Evolutionary conservation across 2,113 vertebrate genomes (phyloP).

Genomic region (Rhombomys opimus): DNA sequence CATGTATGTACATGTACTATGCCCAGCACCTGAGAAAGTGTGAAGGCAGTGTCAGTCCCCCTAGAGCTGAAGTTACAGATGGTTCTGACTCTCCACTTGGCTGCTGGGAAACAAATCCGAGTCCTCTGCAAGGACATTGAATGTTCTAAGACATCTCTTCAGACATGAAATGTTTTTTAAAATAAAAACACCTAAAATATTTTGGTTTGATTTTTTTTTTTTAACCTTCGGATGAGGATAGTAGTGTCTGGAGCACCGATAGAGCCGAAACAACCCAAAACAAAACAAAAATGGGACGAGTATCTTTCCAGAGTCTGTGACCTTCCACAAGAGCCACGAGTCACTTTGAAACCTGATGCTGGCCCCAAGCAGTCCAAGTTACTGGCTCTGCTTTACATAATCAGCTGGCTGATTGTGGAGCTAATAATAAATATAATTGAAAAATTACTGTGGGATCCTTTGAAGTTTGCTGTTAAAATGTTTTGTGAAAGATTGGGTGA

Average conservation of each 20-base stretch:
- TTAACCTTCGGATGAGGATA: constrained; percentile 9
- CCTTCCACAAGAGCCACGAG: constrained; percentile 57
- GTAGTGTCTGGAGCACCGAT: not conserved
- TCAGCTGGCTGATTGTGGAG: constrained; percentile 58
- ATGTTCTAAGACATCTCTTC: not conserved
- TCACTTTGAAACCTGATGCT: constrained; percentile 80
- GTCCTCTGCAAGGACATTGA: not conserved
- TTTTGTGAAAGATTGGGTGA: constrained; percentile 38
- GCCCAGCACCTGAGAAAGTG: not conserved
- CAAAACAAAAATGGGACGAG: constrained; percentile 21
- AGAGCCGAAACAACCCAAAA: constrained; percentile 56
- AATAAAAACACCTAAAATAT: constrained; percentile 15
- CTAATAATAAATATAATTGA: constrained; percentile 63
- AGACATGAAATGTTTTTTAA: not conserved
- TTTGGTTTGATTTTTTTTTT: constrained; percentile 60
- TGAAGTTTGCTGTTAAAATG: constrained; percentile 63
- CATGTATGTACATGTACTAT: not conserved
- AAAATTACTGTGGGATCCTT: constrained; percentile 70
- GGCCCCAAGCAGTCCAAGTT: constrained; percentile 34
- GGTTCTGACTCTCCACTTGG: not conserved
- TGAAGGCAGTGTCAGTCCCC: not conserved
- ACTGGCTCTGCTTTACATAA: constrained; percentile 65
- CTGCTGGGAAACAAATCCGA: not conserved
- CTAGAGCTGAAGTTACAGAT: not conserved
- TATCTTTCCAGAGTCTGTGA: constrained; percentile 47